Conservation (phyloP, 2,113 vertebrate genomes). For the Lagopus leucura region DNA sequence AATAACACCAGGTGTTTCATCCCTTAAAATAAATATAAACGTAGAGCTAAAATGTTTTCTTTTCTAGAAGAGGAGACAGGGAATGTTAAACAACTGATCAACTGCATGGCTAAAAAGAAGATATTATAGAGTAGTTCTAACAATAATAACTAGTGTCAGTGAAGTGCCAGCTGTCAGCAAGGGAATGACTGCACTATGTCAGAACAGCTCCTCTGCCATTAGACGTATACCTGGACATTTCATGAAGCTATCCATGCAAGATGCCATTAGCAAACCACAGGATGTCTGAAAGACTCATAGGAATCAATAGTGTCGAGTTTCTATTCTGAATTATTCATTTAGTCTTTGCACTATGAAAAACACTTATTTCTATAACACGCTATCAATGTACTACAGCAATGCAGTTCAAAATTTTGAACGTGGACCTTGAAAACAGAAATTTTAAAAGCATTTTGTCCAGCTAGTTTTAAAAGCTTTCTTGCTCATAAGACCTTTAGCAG, state of each 20-base stretch:
- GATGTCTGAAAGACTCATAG: not conserved
- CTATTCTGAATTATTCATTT: conserved; percentile 34
- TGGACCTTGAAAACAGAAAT: accelerated
- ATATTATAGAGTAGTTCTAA: not conserved
- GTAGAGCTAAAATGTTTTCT: not conserved
- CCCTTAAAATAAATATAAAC: not conserved
- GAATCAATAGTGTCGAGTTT: conserved; percentile 35
- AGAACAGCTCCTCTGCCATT: not conserved
- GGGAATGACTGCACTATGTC: accelerated
- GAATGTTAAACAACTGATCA: not conserved
- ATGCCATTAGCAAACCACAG: not conserved
- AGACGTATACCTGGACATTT: not conserved
- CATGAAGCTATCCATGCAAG: not conserved
- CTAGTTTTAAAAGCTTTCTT: not conserved
- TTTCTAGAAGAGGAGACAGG: not conserved
- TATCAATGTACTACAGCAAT: not conserved
- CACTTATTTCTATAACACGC: not conserved
- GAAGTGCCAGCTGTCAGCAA: conserved; percentile 1
- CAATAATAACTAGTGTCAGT: not conserved
- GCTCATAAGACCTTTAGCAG: not conserved
- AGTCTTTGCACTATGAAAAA: not conserved
- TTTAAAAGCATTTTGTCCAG: not conserved
- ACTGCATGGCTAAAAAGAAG: not conserved
- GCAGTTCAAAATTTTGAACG: not conserved
- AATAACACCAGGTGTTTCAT: not conserved